These are phyloP conservation scores for Bucco capensis DNA, from an alignment of 2,113 vertebrate species.

Conservation along the genomic window DNA sequence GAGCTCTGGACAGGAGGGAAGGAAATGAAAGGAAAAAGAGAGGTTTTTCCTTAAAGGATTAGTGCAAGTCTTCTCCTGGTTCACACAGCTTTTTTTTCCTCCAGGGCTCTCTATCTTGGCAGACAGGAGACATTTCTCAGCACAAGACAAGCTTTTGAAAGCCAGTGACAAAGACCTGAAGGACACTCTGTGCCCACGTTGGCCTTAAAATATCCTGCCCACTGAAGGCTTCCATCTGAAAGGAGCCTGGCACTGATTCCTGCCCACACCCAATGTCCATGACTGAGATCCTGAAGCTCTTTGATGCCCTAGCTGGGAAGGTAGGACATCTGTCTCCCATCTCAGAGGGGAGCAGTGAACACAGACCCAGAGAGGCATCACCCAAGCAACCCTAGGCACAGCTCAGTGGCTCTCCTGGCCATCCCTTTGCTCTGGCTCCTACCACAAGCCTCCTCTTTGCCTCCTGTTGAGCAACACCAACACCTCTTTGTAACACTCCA, in stretches of 20 bases:
- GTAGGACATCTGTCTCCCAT: too few relatives aligned
- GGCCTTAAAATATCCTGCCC: slow-evolving; percentile 18
- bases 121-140: slow-evolving; percentile 3
- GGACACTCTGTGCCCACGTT: neutral
- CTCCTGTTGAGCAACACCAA: neutral
- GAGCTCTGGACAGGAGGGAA: neutral
- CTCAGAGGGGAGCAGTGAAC: neutral
- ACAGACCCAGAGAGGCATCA: neutral
- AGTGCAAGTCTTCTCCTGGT: neutral
- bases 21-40: neutral
- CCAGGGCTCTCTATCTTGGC: slow-evolving; percentile 21
- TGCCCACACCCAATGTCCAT: fast-evolving
- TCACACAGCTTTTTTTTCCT: neutral
- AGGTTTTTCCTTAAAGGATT: neutral
- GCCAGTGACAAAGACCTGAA: neutral
- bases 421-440: neutral
- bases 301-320: neutral
- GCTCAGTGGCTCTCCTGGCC: fast-evolving
- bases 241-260: neutral
- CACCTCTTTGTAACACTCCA: neutral
- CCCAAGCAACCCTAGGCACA: fast-evolving
- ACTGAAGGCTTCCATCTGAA: neutral
- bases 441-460: neutral
- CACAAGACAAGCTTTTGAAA: slow-evolving; percentile 2
- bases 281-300: neutral